Evolutionary conservation across 2,888 invertebrate genomes (phyloP), one percentile per base, ranked within the genome.

Genomic region (Epinotia ramella): DNA sequence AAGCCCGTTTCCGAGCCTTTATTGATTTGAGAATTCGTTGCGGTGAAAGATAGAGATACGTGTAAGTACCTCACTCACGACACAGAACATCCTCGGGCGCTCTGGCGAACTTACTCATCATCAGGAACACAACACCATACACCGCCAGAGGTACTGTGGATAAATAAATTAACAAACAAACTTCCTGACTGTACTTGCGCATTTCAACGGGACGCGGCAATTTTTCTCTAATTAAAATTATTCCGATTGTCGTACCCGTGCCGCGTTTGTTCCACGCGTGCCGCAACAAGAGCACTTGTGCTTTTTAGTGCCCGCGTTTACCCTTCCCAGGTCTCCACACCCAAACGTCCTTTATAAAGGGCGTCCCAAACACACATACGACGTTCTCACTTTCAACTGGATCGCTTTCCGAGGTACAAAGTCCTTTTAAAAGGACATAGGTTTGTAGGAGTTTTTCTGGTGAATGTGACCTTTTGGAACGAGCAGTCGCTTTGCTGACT

Each of bases 191-290:
- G 74, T 69, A 82, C 86, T 87, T 91, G 91, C 84, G 85, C 91
- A 91, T 89, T 92, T 92, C 83, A 56, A 28, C 66, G 73, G 73
- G 67, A 83, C 87, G 84, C 88, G 88, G 91, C 88, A 91, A 89
- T 94, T 94, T 94, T 94, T 94, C 92, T 94, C 94, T 94, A 94
- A 94, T 94, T 94, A 94, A 94, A 94, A 93, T 93, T 91, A 94
- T 93, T 86, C 87, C 90, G 90, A 94, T 94, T 94, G 94, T 94
- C 91, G 91, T 92, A 85, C 81, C 81, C 78, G 75, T 79, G 80
- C 87, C 80, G 87, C 88, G 86, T 88, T 87, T 92, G 92, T 93
- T 93, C 90, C 85, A 91, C 93, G 92, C 93, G 93, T 93, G 93
- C 89, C 90, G 84, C 89, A 87, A 90, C 80, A 86, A 93, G 92